These are phyloP conservation scores for Anguilla anguilla DNA, from an alignment of 2,797 vertebrate species.

Conservation along the genomic window DNA sequence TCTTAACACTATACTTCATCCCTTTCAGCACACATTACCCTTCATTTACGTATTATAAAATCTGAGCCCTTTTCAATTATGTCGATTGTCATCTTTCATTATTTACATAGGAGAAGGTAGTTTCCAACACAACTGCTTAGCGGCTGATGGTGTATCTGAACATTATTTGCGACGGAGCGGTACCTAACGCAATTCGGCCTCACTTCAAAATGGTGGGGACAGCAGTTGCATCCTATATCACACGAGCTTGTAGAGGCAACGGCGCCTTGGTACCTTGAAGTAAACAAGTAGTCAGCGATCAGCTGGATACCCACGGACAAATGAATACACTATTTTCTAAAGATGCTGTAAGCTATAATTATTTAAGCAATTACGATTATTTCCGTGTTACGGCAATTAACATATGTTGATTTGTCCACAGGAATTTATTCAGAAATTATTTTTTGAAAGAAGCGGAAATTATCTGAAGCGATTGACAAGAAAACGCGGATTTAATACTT, in stretches of 20 bases:
- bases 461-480: neutral
- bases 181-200: neutral
- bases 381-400: neutral
- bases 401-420: neutral
- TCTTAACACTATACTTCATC: neutral
- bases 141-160: neutral
- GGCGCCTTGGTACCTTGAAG: conserved; percentile 12
- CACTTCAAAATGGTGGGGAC: conserved; percentile 20
- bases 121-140: neutral
- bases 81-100: neutral
- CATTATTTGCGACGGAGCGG: neutral
- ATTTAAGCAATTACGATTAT: neutral
- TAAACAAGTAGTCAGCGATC: conserved; percentile 13
- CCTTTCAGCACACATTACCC: neutral
- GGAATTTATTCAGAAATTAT: neutral
- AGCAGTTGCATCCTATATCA: conserved; percentile 1
- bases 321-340: neutral
- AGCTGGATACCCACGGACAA: neutral
- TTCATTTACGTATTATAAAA: neutral
- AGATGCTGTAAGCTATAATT: neutral
- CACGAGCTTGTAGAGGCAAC: neutral
- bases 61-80: neutral
- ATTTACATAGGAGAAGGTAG: neutral
- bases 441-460: neutral
- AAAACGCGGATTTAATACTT: neutral